Percentiles rank a stretch among this genome's conserved stretches.
Conservation (phyloP, 2,113 vertebrate species). For the Mormoops blainvillei region DNA sequence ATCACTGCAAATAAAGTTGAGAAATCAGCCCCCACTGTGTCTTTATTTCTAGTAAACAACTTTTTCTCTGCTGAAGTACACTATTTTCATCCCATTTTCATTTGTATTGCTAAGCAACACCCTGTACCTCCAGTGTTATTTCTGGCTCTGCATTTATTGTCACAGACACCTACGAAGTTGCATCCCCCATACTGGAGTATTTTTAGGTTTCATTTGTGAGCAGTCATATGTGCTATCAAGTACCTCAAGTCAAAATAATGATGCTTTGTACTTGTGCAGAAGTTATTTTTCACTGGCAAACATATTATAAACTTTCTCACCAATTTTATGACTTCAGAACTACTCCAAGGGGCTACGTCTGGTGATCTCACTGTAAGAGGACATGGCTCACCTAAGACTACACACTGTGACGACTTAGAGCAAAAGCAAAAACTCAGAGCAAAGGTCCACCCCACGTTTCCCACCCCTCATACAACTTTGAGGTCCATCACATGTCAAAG, state of each 20-base stretch:
- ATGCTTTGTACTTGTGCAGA: background rate
- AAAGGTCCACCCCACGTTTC: background rate
- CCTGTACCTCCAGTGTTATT: constrained; percentile 50
- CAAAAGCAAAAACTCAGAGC: background rate
- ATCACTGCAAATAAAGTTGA: background rate
- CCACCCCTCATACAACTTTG: background rate
- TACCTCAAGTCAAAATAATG: constrained; percentile 6
- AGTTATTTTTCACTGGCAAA: background rate
- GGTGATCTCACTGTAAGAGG: background rate
- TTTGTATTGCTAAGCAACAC: constrained; percentile 70
- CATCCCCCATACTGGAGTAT: constrained; percentile 48
- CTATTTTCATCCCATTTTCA: constrained; percentile 41
- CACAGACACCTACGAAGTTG: constrained; percentile 66
- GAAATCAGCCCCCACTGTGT: background rate
- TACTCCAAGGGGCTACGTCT: background rate
- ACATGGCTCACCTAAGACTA: background rate
- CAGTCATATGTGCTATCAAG: constrained; percentile 14
- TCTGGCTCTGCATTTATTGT: constrained; percentile 46
- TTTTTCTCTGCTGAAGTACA: background rate
- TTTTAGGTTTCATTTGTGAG: constrained; percentile 52
- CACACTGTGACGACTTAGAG: accelerated
- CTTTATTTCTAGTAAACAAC: constrained; percentile 44
- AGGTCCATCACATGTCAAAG: background rate
- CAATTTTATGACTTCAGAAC: background rate
- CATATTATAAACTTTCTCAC: background rate